phyloP scores from a whole-genome alignment of 2,888 invertebrate genomes.

The Nomada goodeniana region DNA sequence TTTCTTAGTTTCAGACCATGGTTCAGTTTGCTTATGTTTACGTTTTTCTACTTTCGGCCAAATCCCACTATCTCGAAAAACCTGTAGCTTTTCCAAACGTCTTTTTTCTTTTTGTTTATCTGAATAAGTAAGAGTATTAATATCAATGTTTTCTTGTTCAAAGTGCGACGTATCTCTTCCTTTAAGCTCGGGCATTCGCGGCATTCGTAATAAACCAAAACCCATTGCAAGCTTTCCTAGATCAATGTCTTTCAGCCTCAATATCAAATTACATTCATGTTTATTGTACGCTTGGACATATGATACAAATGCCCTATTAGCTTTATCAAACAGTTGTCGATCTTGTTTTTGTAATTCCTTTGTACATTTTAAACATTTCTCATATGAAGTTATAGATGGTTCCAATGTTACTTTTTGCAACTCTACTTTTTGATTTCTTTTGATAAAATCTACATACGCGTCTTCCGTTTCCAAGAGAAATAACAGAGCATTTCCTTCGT shows the following conservation, averaged over 20 bases:
- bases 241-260: conserved; percentile 95
- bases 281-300: conserved; percentile 97
- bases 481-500: conserved; percentile 93
- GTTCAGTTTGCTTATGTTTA: conserved; percentile 87
- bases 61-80: conserved; percentile 90
- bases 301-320: conserved; percentile 96
- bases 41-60: conserved; percentile 89
- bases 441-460: conserved; percentile 95
- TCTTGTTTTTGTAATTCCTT: conserved; percentile 89
- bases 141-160: conserved; percentile 88
- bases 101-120: conserved; percentile 92
- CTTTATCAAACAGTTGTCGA: conserved; percentile 93
- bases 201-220: conserved; percentile 95
- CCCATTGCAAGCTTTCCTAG: conserved; percentile 93
- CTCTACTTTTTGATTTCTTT: conserved; percentile 94
- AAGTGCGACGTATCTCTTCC: conserved; percentile 87
- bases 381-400: conserved; percentile 81
- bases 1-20: conserved; percentile 92
- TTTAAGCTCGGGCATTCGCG: conserved; percentile 97
- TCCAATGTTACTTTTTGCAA: conserved; percentile 85
- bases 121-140: conserved; percentile 91
- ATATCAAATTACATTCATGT: conserved; percentile 96
- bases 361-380: conserved; percentile 86
- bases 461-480: conserved; percentile 94
- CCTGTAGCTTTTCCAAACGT: conserved; percentile 89